Evolutionary conservation across 1,140 invertebrate species (phyloP), one percentile per base, ranked within the genome.

Genomic region (Conus ventricosus): DNA sequence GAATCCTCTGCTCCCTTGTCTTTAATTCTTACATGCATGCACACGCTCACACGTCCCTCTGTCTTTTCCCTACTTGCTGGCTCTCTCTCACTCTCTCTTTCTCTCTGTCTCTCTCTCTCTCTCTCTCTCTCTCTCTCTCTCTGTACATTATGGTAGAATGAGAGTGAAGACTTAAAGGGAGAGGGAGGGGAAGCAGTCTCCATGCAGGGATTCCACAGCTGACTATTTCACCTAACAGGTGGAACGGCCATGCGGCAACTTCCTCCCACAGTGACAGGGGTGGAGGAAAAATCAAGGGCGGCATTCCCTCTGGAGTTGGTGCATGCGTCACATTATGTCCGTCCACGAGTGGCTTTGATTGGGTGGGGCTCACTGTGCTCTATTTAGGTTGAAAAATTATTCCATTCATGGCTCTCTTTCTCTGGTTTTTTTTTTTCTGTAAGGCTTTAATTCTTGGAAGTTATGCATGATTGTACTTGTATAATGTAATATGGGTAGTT

Each of bases 231-330:
- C 39, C 39, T 39, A 39, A 51, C 80, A 92, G 92, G 89, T 54
- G 89, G 87, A n/a, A 81, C 87, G 17, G 85, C 88, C 78, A 83
- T 96, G 15, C 95, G 96, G 78, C 97, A 98, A 93, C 95, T 98
- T 89, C 98, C 97, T 2, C 98, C 99, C 0, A 97, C 97, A 23
- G 95, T 99, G 2, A 91, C 95, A n/a, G 95, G 95, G 25, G 96
- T 98, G 4, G 95, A 96, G 39, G 82, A 94, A 94, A 89, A 95
- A 96, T 93, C 97, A 4, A 95, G 98, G 27, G 99, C 98, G 54
- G 97, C 97, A 10, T 99, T 99, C 95, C 99, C 99, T 0, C 96
- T 99, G 11, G 97, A 97, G 51, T 98, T 99, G 93, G 97, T 98
- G 0, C 98, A 99, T 95, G 96, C 98, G 53, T 96, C 97, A 0